phyloP scores from a whole-genome alignment of 2,888 invertebrate species.

The Machimus atricapillus region DNA sequence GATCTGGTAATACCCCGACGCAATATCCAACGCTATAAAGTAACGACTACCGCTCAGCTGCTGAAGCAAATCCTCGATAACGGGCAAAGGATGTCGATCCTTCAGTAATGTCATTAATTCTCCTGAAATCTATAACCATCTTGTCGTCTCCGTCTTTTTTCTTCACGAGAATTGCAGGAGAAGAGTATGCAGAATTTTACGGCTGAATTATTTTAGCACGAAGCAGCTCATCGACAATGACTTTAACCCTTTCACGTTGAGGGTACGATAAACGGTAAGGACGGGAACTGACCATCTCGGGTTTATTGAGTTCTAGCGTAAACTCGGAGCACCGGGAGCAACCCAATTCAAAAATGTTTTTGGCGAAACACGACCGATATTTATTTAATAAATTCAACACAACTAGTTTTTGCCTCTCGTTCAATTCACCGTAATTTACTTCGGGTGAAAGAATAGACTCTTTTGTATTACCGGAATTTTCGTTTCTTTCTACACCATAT shows the following conservation, averaged over 20 bases:
- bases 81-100: background rate
- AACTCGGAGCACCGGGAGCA: background rate
- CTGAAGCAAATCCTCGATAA: background rate
- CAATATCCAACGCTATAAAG: background rate
- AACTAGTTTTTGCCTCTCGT: background rate
- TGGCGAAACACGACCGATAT: background rate
- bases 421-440: background rate
- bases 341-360: background rate
- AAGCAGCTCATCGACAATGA: background rate
- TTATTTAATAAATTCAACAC: background rate
- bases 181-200: background rate
- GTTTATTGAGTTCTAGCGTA: background rate
- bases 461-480: background rate
- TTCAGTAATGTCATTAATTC: background rate
- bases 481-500: background rate
- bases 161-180: background rate
- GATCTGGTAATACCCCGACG: background rate
- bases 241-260: background rate
- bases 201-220: background rate
- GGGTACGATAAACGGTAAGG: background rate
- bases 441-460: background rate
- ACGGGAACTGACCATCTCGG: background rate
- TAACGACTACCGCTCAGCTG: background rate
- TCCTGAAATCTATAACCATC: background rate
- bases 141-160: background rate